Conservation (phyloP, 2,888 invertebrate species). For the Muschampia plurimacula region DNA sequence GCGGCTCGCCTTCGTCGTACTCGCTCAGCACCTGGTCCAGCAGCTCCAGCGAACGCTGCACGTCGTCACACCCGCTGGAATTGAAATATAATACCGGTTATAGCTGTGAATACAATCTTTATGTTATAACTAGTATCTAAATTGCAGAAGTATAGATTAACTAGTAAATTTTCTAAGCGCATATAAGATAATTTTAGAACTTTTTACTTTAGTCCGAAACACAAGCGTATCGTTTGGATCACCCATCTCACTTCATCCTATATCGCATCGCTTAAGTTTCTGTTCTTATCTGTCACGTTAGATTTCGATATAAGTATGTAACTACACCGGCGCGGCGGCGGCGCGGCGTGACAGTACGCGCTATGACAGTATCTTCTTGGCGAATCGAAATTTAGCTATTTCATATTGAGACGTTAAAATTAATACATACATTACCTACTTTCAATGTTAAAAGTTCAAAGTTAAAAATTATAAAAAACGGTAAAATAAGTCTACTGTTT, state of each 20-base stretch:
- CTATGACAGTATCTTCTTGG: no score
- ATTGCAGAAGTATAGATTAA: no score
- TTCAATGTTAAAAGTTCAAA: not conserved
- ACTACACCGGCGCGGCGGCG: no score
- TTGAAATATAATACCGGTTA: not conserved
- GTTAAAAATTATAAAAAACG: not conserved
- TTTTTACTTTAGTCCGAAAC: not conserved
- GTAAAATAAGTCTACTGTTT: conserved; percentile 1
- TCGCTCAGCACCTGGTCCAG: conserved; percentile 95
- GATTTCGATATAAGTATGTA: no score
- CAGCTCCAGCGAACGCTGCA: conserved; percentile 94
- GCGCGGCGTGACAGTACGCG: no score
- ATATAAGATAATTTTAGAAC: no score
- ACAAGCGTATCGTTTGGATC: not conserved
- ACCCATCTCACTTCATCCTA: not conserved
- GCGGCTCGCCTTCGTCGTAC: conserved; percentile 92
- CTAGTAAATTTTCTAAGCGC: no score
- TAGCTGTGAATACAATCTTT: not conserved
- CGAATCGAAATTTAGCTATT: no score
- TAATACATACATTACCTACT: not conserved
- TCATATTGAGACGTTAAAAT: not conserved
- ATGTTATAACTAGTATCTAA: not conserved
- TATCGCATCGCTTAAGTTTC: no score
- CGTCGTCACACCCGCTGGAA: conserved; percentile 93
- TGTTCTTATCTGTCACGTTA: no score